Percentiles rank a stretch among this genome's conserved stretches.
Evolutionary conservation across 2,888 invertebrate species (phyloP).

Genomic region (Synergus japonicus): DNA sequence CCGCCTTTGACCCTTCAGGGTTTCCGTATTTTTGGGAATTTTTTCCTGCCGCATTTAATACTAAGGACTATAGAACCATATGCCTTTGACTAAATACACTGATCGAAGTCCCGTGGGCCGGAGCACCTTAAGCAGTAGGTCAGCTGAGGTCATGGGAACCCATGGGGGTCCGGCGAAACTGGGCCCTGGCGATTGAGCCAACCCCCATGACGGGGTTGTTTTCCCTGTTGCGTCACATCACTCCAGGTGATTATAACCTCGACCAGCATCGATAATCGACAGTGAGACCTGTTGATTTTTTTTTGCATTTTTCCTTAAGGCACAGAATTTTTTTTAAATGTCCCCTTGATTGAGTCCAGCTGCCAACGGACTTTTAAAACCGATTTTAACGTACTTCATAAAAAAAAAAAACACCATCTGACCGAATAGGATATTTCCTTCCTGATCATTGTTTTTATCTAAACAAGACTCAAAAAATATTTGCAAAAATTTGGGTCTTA

Average conservation of each 20-base stretch:
- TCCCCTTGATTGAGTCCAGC: conserved; percentile 50
- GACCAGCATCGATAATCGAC: background rate
- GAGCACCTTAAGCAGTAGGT: conserved; percentile 66
- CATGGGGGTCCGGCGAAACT: conserved; percentile 70
- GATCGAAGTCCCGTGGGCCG: conserved; percentile 53
- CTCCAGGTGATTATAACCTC: conserved; percentile 56
- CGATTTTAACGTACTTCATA: conserved; percentile 27
- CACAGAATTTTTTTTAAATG: conserved; percentile 46
- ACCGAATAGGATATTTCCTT: background rate
- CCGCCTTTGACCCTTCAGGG: conserved; percentile 45
- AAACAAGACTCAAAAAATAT: background rate
- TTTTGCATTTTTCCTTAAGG: background rate
- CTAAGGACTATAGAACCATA: conserved; percentile 59
- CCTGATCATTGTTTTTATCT: background rate
- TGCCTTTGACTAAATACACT: conserved; percentile 65
- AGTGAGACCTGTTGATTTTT: conserved; percentile 42
- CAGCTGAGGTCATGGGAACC: conserved; percentile 75
- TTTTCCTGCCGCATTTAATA: conserved; percentile 49
- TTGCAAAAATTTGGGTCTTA: background rate
- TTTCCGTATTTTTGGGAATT: conserved; percentile 67
- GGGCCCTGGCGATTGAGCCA: conserved; percentile 40
- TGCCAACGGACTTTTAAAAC: conserved; percentile 53
- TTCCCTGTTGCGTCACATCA: conserved; percentile 58
- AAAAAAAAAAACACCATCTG: conserved; percentile 34
- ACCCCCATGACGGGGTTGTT: conserved; percentile 54